Evolutionary conservation across 2,888 invertebrate genomes (phyloP).

Genomic region (Epirrita christyi): DNA sequence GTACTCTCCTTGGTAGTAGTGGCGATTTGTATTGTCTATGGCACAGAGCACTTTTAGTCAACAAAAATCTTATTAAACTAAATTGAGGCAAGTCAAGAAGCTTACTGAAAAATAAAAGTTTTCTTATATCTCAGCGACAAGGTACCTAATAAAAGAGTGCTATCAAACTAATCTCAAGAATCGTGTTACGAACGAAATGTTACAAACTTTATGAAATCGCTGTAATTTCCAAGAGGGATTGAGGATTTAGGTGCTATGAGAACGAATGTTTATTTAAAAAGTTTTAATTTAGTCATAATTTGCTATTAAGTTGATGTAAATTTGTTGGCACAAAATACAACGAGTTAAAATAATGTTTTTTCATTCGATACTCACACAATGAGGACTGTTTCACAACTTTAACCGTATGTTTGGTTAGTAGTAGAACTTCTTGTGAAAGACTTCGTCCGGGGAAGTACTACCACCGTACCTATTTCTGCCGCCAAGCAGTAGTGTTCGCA

Average conservation of each 20-base stretch:
- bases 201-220: constrained; percentile 26
- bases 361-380: not conserved
- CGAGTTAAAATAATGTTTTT: not conserved
- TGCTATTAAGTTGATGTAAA: not conserved
- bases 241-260: constrained; percentile 15
- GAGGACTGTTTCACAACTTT: too few species aligned
- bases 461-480: too few species aligned
- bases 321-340: not conserved
- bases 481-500: too few species aligned
- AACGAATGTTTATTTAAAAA: constrained; percentile 34
- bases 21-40: too few species aligned
- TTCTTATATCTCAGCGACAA: constrained; percentile 14
- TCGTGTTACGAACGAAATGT: constrained; percentile 15
- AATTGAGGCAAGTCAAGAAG: not conserved
- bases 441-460: too few species aligned
- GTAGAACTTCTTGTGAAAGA: too few species aligned
- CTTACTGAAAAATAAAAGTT: constrained; percentile 18
- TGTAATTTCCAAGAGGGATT: constrained; percentile 27
- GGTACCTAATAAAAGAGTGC: constrained; percentile 15
- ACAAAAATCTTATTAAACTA: too few species aligned
- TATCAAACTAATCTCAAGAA: constrained; percentile 31
- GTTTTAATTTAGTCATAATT: constrained; percentile 25
- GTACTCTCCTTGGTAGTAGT: too few species aligned
- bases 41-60: too few species aligned
- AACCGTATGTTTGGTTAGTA: too few species aligned